phyloP scores from a whole-genome alignment of 2,888 invertebrate species.

The Himalopsyche anomala region DNA sequence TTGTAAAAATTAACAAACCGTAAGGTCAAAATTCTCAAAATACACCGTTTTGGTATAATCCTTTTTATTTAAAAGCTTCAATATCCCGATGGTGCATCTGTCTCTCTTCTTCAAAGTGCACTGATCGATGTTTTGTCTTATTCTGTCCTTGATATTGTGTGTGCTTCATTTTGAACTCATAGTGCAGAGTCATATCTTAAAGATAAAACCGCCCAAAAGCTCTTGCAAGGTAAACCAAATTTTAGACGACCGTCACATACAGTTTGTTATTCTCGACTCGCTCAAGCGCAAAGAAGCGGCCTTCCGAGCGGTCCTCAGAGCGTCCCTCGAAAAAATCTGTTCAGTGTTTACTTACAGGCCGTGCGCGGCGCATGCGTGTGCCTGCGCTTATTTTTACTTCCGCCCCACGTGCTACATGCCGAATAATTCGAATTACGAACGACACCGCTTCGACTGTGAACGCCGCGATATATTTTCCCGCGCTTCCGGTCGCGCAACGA shows the following conservation, averaged over 20 bases:
- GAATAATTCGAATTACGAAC: conserved; percentile 54
- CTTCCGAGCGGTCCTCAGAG: conserved; percentile 52
- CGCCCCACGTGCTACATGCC: conserved; percentile 53
- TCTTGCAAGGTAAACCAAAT: not conserved
- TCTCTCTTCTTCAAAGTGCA: not conserved
- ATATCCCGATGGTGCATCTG: not conserved
- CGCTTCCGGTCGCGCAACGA: conserved; percentile 46
- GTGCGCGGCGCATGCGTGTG: conserved; percentile 62
- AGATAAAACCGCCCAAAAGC: conserved; percentile 14
- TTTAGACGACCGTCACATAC: not conserved
- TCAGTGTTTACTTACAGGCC: conserved; percentile 59
- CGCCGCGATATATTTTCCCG: conserved; percentile 31
- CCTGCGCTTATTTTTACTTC: conserved; percentile 20
- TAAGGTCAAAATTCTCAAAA: not conserved
- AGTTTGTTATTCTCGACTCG: not conserved
- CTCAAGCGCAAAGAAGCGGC: not conserved
- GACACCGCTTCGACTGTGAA: conserved; percentile 45
- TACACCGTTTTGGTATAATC: not conserved
- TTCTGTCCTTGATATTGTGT: conserved; percentile 3
- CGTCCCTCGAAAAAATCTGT: conserved; percentile 41
- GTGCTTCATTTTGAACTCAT: not conserved
- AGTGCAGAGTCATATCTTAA: not conserved
- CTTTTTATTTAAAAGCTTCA: not conserved
- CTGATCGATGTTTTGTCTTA: not conserved
- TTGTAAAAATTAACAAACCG: not conserved